Conservation (phyloP, 2,888 invertebrate species). For the Alitta virens region DNA sequence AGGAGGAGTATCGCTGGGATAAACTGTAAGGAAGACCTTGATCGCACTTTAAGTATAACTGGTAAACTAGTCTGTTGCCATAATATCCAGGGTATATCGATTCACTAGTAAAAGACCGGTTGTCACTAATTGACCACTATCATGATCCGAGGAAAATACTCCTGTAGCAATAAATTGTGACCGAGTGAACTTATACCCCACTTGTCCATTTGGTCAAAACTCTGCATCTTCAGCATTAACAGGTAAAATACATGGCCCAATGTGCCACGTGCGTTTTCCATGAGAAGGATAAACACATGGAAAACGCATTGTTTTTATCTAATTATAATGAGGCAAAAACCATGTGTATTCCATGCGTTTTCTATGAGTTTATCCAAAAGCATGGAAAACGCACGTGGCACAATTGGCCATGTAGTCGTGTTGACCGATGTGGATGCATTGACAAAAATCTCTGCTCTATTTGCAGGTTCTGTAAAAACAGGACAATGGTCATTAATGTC, state of each 20-base stretch:
- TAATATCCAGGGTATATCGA: not conserved
- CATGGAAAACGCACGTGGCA: no score
- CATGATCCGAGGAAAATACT: not conserved
- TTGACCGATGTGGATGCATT: not conserved
- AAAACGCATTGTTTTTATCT: no score
- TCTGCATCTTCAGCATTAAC: not conserved
- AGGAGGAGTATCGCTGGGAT: not conserved
- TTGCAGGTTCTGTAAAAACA: no score
- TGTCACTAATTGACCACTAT: not conserved
- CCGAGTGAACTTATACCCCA: not conserved
- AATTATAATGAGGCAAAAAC: no score
- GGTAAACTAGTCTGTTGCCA: not conserved
- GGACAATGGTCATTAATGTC: no score
- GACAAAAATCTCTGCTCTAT: no score
- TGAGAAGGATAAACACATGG: no score
- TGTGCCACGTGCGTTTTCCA: no score
- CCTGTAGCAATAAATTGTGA: not conserved
- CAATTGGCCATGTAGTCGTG: no score
- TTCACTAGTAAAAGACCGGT: not conserved
- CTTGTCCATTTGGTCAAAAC: not conserved
- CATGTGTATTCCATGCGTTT: no score
- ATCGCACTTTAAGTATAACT: not conserved
- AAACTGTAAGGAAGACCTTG: not conserved
- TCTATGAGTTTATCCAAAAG: no score
- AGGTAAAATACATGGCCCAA: no score